Conservation (phyloP, 2,888 invertebrate species). For the Agriotes lineatus region DNA sequence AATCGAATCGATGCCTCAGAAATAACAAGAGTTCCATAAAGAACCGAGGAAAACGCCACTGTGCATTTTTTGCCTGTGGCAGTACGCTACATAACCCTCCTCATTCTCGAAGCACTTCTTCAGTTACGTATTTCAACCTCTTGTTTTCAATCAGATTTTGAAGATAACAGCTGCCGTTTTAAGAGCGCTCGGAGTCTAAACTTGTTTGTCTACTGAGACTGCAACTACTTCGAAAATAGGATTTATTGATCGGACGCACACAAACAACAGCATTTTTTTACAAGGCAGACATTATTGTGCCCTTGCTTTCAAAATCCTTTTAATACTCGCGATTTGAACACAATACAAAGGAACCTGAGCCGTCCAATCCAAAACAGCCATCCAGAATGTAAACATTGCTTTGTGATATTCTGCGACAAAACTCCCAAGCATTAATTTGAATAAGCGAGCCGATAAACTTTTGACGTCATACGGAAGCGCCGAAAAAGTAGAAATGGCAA, state of each 20-base stretch:
- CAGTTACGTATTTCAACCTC: background rate
- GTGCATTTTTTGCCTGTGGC: background rate
- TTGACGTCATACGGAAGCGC: background rate
- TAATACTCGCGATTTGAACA: conserved; percentile 9
- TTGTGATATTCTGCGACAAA: background rate
- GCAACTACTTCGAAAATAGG: conserved; percentile 10
- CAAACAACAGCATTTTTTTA: background rate
- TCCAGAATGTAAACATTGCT: background rate
- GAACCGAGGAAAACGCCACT: background rate
- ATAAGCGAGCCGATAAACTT: conserved; percentile 1
- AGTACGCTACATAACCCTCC: background rate
- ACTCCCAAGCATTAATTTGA: background rate
- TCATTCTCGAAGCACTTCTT: background rate
- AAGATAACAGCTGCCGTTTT: conserved; percentile 13
- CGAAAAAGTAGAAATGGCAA: background rate
- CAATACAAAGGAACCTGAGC: conserved; percentile 2
- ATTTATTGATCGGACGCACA: conserved; percentile 8
- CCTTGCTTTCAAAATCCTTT: background rate
- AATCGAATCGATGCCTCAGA: background rate
- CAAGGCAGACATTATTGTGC: background rate
- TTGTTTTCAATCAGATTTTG: conserved; percentile 18
- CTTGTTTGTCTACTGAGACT: conserved; percentile 3
- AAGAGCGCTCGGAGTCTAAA: background rate
- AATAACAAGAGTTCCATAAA: background rate
- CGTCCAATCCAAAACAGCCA: background rate